phyloP scores from a whole-genome alignment of 2,888 invertebrate species.

The Drepana falcataria region DNA sequence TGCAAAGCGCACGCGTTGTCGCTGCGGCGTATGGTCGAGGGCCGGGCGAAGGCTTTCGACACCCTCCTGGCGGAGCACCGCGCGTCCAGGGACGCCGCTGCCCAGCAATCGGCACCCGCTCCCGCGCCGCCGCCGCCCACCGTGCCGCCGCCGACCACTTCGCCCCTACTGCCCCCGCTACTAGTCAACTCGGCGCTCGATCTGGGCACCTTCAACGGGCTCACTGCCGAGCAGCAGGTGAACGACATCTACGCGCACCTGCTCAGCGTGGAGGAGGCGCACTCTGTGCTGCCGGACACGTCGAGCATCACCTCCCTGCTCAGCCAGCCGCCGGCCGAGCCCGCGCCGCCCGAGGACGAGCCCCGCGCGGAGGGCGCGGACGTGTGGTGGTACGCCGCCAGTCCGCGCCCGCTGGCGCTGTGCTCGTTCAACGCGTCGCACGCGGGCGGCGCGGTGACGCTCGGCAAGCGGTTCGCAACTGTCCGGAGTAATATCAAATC shows the following conservation, averaged over 20 bases:
- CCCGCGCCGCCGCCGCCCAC: constrained; percentile 14
- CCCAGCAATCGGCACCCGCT: constrained; percentile 31
- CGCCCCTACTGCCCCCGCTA: constrained; percentile 48
- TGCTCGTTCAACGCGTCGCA: constrained; percentile 78
- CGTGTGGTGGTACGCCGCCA: constrained; percentile 73
- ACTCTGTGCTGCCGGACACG: constrained; percentile 38
- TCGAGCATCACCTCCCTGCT: constrained; percentile 37
- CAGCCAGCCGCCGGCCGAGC: constrained; percentile 30
- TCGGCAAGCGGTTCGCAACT: constrained; percentile 72
- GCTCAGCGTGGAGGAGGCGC: constrained; percentile 56
- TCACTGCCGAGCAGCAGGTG: constrained; percentile 62
- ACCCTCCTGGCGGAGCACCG: constrained; percentile 85
- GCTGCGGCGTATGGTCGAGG: constrained; percentile 83
- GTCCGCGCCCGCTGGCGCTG: constrained; percentile 79
- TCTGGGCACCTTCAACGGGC: constrained; percentile 53
- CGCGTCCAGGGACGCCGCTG: constrained; percentile 78
- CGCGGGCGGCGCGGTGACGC: constrained; percentile 75
- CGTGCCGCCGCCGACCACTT: constrained; percentile 14
- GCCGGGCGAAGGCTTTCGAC: constrained; percentile 86
- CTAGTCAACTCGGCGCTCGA: constrained; percentile 60
- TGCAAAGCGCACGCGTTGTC: constrained; percentile 84
- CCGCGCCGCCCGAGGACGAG: constrained; percentile 32
- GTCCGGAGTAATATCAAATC: constrained; percentile 72
- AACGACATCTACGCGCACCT: constrained; percentile 64
- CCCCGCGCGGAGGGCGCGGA: constrained; percentile 51